These are phyloP conservation scores for Gobiocypris rarus DNA, from an alignment of 2,113 vertebrate genomes.

Conservation along the genomic window DNA sequence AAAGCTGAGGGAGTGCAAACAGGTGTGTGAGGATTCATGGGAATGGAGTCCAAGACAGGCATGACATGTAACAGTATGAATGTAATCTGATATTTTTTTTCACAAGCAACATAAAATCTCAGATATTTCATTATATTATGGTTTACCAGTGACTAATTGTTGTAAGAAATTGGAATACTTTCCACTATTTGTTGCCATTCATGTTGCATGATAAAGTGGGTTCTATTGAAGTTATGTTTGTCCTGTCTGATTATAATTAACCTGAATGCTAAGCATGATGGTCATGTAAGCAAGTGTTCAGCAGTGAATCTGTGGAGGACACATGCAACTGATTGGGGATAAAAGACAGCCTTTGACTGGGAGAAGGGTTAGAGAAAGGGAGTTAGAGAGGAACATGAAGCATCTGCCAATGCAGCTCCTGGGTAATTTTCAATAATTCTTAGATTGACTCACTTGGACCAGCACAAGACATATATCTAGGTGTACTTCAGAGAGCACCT, in stretches of 20 bases:
- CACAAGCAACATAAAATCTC: background rate
- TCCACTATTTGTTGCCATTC: no score
- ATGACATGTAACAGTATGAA: no score
- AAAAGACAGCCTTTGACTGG: constrained; percentile 43
- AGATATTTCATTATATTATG: no score
- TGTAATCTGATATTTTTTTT: background rate
- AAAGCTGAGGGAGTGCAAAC: no score
- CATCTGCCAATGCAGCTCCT: constrained; percentile 71
- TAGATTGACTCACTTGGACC: constrained; percentile 32
- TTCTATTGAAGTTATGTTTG: no score
- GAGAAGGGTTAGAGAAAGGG: constrained; percentile 31
- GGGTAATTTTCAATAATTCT: constrained; percentile 69
- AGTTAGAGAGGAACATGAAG: constrained; percentile 65
- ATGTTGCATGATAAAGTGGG: no score
- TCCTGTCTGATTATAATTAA: constrained; percentile 58
- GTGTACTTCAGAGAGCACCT: background rate
- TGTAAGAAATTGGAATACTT: no score
- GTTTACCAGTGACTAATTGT: no score
- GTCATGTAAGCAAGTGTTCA: constrained; percentile 75
- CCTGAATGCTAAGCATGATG: constrained; percentile 60
- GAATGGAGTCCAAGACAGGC: no score
- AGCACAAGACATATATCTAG: background rate
- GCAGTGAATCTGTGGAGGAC: constrained; percentile 73
- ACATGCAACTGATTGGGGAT: constrained; percentile 70
- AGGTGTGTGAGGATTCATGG: no score